Percentiles rank a stretch among this genome's conserved stretches.
Evolutionary conservation across 2,113 vertebrate species (phyloP).

Genomic region (Megaceryle maxima): DNA sequence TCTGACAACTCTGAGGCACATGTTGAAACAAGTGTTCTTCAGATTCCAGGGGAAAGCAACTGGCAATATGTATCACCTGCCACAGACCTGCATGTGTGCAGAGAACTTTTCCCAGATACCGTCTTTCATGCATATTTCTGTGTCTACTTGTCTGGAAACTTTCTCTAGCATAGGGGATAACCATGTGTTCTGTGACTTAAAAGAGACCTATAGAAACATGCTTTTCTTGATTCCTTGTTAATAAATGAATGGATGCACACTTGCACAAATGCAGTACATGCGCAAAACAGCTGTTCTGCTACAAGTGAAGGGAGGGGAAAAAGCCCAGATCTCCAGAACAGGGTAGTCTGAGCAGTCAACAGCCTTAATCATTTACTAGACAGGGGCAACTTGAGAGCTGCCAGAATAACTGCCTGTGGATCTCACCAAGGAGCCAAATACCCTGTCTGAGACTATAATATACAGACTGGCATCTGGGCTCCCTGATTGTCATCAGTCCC

Average conservation of each 20-base stretch:
- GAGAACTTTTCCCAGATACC: background rate
- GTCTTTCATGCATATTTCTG: background rate
- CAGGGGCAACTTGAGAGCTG: slow-evolving; percentile 30
- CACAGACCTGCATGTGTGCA: background rate
- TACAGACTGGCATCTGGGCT: slow-evolving; percentile 14
- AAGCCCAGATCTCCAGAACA: slow-evolving; percentile 10
- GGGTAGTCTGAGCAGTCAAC: background rate
- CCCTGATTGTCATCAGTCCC: slow-evolving; percentile 1
- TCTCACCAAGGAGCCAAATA: slow-evolving; percentile 16
- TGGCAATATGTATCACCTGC: background rate
- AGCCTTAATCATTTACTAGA: background rate
- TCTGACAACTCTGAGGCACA: slow-evolving; percentile 22
- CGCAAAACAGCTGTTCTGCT: background rate
- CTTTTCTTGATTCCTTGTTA: background rate
- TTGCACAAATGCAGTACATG: background rate
- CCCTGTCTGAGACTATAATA: slow-evolving; percentile 4
- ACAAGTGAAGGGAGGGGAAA: background rate
- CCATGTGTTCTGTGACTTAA: slow-evolving; percentile 1
- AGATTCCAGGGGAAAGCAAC: background rate
- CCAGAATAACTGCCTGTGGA: slow-evolving; percentile 17
- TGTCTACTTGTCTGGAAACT: background rate
- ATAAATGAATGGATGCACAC: background rate
- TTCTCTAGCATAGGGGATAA: background rate
- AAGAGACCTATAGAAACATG: background rate
- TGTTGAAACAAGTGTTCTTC: slow-evolving; percentile 12